A percentile compares a stretch with the other conserved stretches of the same genome.
These are phyloP conservation scores for Drosophila sturtevanti DNA, from an alignment of 1,140 invertebrate genomes.

Conservation along the genomic window DNA sequence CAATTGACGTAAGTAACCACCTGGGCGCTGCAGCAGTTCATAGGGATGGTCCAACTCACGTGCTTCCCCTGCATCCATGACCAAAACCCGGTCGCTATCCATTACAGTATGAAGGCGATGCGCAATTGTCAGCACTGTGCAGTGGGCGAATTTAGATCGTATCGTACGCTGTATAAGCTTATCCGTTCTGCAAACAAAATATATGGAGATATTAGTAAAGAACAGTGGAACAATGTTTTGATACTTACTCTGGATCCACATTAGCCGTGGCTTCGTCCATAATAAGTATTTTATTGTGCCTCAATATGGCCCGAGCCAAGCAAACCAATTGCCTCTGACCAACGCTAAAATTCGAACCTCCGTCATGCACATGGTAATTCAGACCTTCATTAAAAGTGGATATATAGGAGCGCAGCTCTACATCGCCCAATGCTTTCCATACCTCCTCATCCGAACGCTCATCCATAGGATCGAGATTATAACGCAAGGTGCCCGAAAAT, in stretches of 20 bases:
- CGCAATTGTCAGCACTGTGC: constrained; percentile 92
- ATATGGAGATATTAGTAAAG: background rate
- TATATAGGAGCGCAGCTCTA: constrained; percentile 88
- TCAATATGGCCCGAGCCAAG: constrained; percentile 89
- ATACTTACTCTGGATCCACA: constrained; percentile 86
- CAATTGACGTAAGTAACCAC: constrained; percentile 84
- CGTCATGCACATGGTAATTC: constrained; percentile 86
- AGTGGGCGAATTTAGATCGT: constrained; percentile 87
- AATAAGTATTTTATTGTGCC: constrained; percentile 90
- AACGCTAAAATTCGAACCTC: constrained; percentile 88
- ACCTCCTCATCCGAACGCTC: constrained; percentile 89
- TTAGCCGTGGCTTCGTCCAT: constrained; percentile 91
- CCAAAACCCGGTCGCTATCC: constrained; percentile 90
- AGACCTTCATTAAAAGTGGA: constrained; percentile 85
- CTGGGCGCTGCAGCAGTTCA: constrained; percentile 85
- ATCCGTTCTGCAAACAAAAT: constrained; percentile 85
- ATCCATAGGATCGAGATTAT: constrained; percentile 92
- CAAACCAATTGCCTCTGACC: constrained; percentile 92
- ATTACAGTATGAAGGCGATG: constrained; percentile 92
- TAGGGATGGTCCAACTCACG: constrained; percentile 89
- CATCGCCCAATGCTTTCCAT: constrained; percentile 93
- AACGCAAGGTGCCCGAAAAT: constrained; percentile 89
- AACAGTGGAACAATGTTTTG: background rate
- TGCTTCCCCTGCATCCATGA: constrained; percentile 87
- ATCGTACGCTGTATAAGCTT: constrained; percentile 88